Conservation (phyloP, 2,888 invertebrate genomes). For the Cryptus viduatorius region DNA sequence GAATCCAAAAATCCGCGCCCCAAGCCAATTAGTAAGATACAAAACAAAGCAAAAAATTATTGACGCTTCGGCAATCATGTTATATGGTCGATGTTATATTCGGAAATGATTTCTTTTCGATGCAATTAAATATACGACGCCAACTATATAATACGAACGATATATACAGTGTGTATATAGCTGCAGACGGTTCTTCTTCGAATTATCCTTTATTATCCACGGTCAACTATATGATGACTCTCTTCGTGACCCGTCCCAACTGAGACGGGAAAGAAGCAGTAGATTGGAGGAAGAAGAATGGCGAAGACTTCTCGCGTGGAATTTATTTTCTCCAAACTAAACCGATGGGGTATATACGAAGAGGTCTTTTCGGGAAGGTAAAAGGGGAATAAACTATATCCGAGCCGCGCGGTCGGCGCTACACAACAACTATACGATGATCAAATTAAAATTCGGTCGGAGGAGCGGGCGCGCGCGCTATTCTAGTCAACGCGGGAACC, state of each 20-base stretch:
- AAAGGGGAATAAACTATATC: constrained; percentile 46
- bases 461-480: constrained; percentile 31
- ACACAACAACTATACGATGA: constrained; percentile 47
- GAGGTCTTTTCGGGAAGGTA: constrained; percentile 2
- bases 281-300: constrained; percentile 20
- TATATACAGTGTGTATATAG: not conserved
- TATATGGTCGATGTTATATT: constrained; percentile 42
- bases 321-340: constrained; percentile 58
- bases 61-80: constrained; percentile 10
- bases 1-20: not conserved
- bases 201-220: constrained; percentile 65
- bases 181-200: constrained; percentile 49
- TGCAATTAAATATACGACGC: constrained; percentile 60
- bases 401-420: constrained; percentile 14
- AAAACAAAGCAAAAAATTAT: constrained; percentile 5
- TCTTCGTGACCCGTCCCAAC: constrained; percentile 61
- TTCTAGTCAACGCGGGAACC: constrained; percentile 53
- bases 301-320: constrained; percentile 34
- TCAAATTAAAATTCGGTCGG: constrained; percentile 71
- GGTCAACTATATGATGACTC: constrained; percentile 61
- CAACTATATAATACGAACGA: constrained; percentile 38
- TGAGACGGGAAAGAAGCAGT: constrained; percentile 15
- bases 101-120: constrained; percentile 32
- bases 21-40: constrained; percentile 16
- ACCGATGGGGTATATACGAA: constrained; percentile 13